These are phyloP conservation scores for Trichogramma dendrolimi DNA, from an alignment of 2,888 invertebrate genomes.

Conservation along the genomic window DNA sequence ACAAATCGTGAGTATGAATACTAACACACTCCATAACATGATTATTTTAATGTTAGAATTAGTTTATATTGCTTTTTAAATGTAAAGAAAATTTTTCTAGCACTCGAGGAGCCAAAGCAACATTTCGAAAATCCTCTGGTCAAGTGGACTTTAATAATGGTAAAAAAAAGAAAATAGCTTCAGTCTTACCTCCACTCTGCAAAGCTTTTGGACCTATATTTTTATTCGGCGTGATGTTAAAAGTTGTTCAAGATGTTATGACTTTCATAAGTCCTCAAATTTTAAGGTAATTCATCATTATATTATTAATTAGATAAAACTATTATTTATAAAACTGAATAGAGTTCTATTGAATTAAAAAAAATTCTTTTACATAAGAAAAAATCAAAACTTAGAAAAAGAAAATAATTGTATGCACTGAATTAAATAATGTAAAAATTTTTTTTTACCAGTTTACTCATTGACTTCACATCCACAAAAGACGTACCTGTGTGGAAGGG, in stretches of 20 bases:
- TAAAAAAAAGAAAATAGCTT: conserved; percentile 68
- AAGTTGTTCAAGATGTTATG: conserved; percentile 76
- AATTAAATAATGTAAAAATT: not conserved
- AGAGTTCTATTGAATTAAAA: too few species aligned
- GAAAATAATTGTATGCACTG: conserved; percentile 8
- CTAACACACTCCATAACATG: conserved; percentile 22
- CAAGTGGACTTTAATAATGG: conserved; percentile 71
- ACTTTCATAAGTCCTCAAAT: conserved; percentile 89
- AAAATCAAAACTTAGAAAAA: too few species aligned
- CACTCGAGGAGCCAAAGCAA: conserved; percentile 57
- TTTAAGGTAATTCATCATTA: conserved; percentile 62
- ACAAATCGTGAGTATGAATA: conserved; percentile 46
- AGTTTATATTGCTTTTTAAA: conserved; percentile 37
- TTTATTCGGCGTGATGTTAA: conserved; percentile 77
- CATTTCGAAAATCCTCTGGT: conserved; percentile 66
- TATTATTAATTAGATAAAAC: not conserved
- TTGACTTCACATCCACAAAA: conserved; percentile 62
- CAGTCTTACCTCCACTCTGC: conserved; percentile 77
- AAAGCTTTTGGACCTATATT: conserved; percentile 86
- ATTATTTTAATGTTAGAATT: conserved; percentile 29
- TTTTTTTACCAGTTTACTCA: conserved; percentile 61
- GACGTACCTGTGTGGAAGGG: conserved; percentile 75
- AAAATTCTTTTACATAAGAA: too few species aligned
- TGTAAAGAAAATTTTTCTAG: conserved; percentile 42
- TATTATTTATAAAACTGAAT: too few species aligned